Evolutionary conservation across 2,888 invertebrate genomes (phyloP), one percentile per base, ranked within the genome.

Genomic region (Chironomus riparius): DNA sequence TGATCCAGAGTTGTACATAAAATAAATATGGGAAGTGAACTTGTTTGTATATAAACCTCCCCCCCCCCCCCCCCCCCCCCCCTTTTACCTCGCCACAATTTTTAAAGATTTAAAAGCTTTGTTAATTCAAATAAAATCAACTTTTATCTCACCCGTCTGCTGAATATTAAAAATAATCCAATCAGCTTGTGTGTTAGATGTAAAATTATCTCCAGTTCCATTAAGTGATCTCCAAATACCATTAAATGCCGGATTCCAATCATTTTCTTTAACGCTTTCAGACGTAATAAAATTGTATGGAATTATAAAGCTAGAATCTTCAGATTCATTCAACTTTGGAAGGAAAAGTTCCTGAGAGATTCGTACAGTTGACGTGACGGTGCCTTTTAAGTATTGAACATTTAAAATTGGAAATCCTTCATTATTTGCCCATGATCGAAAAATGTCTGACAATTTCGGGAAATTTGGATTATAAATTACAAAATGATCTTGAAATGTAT

Each of bases 111-210:
- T n/a, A n/a, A 24, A 13, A 13, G 72, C 6, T 62, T 76, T 68
- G 10, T 12, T 18, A 15, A 75, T 68, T n/a, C 77, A 65, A 76
- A 76, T 4, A 1, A 75, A 5, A 68, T 62, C 56, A n/a, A n/a
- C n/a, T n/a, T n/a, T 12, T 15, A 12, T 21, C 79, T 80, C 79
- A 88, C 89, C 88, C 77, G 87, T 88, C 80, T 89, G 87, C 78
- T 89, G 87, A 70, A 87, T 86, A 79, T 91, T 91, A 18, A 90
- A 79, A 68, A 91, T 86, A 77, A 87, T 84, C 90, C 90, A 91
- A 0, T 85, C 82, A 78, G 0, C 83, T 77, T 12, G 81, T 82
- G 81, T 82, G 1, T 85, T 81, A 24, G 84, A 81, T 12, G 82
- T 78, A 0, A 85, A 79, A 0, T 81, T 82, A 18, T 76, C 76